Percentiles rank a stretch among this genome's conserved stretches.
Evolutionary conservation across 2,888 invertebrate genomes (phyloP).

Genomic region (Hypsopygia costalis): DNA sequence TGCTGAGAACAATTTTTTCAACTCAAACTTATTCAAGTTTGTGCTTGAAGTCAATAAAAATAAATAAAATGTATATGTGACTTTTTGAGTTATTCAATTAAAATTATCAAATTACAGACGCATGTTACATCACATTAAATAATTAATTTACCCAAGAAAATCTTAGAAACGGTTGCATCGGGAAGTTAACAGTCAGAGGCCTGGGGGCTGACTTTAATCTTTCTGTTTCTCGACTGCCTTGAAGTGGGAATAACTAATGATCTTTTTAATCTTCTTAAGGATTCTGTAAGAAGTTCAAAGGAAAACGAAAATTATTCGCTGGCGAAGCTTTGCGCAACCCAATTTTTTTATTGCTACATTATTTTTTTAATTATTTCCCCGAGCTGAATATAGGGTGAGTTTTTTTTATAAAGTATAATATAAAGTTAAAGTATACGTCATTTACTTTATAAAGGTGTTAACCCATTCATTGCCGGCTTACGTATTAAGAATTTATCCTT

Average conservation of each 20-base stretch:
- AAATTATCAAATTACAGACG: not conserved
- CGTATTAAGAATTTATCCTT: too few relatives aligned
- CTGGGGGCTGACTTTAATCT: slow-evolving; percentile 20
- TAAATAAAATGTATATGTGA: too few relatives aligned
- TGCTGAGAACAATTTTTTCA: too few relatives aligned
- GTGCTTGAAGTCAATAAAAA: too few relatives aligned
- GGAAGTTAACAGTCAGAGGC: slow-evolving; percentile 1
- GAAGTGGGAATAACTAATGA: slow-evolving; percentile 73
- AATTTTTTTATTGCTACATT: slow-evolving; percentile 5
- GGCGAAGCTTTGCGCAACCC: not conserved
- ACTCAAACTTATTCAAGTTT: too few relatives aligned
- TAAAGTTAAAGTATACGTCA: too few relatives aligned
- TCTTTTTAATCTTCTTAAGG: slow-evolving; percentile 72
- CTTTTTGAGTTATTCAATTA: too few relatives aligned
- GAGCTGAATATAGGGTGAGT: not conserved
- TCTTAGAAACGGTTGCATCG: slow-evolving; percentile 5
- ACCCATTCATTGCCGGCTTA: too few relatives aligned
- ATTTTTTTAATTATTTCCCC: slow-evolving; percentile 2
- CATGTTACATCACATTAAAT: slow-evolving; percentile 1
- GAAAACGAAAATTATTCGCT: slow-evolving; percentile 16
- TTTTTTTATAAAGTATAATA: too few relatives aligned
- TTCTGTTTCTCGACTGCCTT: slow-evolving; percentile 42
- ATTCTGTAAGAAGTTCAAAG: slow-evolving; percentile 43
- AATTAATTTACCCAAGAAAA: slow-evolving; percentile 11
- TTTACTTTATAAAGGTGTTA: too few relatives aligned